Conservation (phyloP, 2,888 invertebrate genomes). For the Chloroclystis v-ata region DNA sequence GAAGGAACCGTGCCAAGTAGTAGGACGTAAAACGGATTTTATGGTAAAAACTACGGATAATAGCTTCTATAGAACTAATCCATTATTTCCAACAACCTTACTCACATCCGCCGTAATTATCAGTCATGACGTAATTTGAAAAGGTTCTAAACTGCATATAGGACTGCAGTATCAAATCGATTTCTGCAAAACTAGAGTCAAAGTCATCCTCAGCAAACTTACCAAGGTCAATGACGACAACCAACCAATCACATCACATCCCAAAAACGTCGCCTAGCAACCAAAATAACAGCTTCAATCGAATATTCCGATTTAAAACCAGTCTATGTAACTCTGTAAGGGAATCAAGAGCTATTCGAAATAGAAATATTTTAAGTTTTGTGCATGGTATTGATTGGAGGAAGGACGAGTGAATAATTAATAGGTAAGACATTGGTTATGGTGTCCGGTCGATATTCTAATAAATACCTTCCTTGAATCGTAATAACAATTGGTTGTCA, state of each 20-base stretch:
- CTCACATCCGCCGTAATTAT: too few relatives aligned
- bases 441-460: too few relatives aligned
- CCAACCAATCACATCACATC: constrained; percentile 14
- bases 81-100: too few relatives aligned
- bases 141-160: too few relatives aligned
- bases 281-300: constrained; percentile 20
- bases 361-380: constrained; percentile 12
- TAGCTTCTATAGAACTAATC: too few relatives aligned
- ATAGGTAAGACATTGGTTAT: background rate
- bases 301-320: constrained; percentile 2
- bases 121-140: too few relatives aligned
- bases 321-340: constrained; percentile 16
- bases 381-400: constrained; percentile 1
- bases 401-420: background rate
- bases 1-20: too few relatives aligned
- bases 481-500: too few relatives aligned
- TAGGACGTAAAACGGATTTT: too few relatives aligned
- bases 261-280: constrained; percentile 21
- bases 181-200: constrained; percentile 11
- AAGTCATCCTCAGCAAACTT: constrained; percentile 18
- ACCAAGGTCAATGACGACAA: constrained; percentile 14
- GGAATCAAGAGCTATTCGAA: constrained; percentile 7
- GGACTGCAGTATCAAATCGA: background rate
- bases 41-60: too few relatives aligned
- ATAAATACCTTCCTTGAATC: too few relatives aligned